These are phyloP conservation scores for Peribatodes rhomboidaria DNA, from an alignment of 2,888 invertebrate genomes.

Conservation along the genomic window DNA sequence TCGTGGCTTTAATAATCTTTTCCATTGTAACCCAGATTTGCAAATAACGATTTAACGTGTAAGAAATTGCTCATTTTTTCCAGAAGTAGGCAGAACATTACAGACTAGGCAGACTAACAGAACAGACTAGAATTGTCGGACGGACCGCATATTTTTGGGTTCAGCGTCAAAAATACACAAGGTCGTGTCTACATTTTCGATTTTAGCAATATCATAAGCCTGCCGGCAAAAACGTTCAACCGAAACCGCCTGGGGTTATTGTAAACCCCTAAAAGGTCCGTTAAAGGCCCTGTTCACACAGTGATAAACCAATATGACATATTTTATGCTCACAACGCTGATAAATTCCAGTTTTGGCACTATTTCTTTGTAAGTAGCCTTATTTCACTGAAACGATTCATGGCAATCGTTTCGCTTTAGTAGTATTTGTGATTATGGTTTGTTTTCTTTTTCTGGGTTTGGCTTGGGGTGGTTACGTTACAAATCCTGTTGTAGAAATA, in stretches of 20 bases:
- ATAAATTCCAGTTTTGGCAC: conserved; percentile 52
- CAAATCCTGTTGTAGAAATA: conserved; percentile 9
- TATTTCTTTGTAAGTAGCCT: conserved; percentile 47
- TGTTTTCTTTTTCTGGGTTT: conserved; percentile 26
- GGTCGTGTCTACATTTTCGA: conserved; percentile 4
- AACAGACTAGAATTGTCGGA: too few relatives aligned
- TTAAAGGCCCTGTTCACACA: conserved; percentile 69
- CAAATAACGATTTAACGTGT: too few relatives aligned
- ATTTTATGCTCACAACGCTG: conserved; percentile 51
- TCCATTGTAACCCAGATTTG: too few relatives aligned
- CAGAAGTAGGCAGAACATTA: too few relatives aligned
- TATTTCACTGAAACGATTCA: conserved; percentile 38
- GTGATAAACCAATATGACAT: conserved; percentile 65
- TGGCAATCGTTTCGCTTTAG: conserved; percentile 25
- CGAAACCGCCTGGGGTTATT: conserved; percentile 28
- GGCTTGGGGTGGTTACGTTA: background rate
- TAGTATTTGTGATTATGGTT: conserved; percentile 31
- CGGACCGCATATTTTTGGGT: background rate
- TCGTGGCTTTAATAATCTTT: too few relatives aligned
- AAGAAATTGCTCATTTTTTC: too few relatives aligned
- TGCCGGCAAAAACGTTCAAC: conserved; percentile 20
- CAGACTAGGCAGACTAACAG: too few relatives aligned
- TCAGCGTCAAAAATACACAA: background rate
- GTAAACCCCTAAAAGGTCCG: conserved; percentile 50
- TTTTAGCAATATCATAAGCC: conserved; percentile 18